Evolutionary conservation across 37 sponge, comb jelly and placozoan genomes (phyloP), one percentile per base, ranked within the genome.

Genomic region (Crambe crambe): DNA sequence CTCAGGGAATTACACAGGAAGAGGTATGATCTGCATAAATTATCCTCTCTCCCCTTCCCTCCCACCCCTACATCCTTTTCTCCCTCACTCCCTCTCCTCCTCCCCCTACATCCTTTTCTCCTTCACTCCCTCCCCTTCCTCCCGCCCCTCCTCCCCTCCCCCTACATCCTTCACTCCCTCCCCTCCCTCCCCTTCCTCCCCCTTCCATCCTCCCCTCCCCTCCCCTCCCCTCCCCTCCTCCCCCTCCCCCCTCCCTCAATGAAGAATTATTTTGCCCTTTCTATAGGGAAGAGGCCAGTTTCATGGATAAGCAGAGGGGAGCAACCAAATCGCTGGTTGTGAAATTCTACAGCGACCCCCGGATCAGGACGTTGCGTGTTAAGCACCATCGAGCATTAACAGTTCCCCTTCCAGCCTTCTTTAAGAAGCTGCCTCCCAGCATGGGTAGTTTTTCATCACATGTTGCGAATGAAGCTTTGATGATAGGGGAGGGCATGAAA

Each of bases 311-410:
- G 64, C 75, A 79, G 65, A 30, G 86, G 59, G 89, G 89, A n/a
- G 89, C 80, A 38, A 89, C 88, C 58, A 85, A 89, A 8, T 85
- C 85, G 0, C 70, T 92, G 2, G 68, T 85, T 21, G 73, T 83
- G 22, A 78, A 76, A 41, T 92, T 74, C 73, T 92, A 88, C 70
- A 79, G 69, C 56, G 93, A 92, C 51, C 61, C 47, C 32, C 74
- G 73, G 40, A 58, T 54, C 1, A 57, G 75, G 9, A 34, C 80
- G 27, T 54, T 83, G 30, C 75, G 89, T 44, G 37, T 54, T 56
- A 80, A 80, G 42, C 87, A 87, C 76, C 87, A 80, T 34, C 39
- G 87, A n/a, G 17, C 80, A 0, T 42, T 71, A n/a, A 87, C 78
- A 42, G 73, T 87, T 56, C 87, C 87, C n/a, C 65, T 80, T 20